Evolutionary conservation across 2,797 vertebrate genomes (phyloP), one percentile per base, ranked within the genome.

Genomic region (Micropoecilia bifurca): DNA sequence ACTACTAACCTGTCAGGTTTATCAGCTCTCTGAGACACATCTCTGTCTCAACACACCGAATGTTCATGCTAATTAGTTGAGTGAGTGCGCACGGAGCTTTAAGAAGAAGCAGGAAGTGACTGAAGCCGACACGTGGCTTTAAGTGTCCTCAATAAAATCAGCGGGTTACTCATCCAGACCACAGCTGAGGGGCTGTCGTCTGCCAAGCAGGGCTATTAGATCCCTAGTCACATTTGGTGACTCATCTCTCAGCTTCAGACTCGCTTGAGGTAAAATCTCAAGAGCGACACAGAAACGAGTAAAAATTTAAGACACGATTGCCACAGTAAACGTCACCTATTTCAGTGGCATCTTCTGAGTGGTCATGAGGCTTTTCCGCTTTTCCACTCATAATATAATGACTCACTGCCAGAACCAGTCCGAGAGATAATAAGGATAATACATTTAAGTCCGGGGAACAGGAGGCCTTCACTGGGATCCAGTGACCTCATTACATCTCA

Each of bases 401-500:
- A 91, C 87, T 91, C 88, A 75, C 22, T 9, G 75, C 84, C 84
- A 93, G 87, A 92, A 86, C 80, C 90, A 84, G 86, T 75, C 82
- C 5, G 59, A 74, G 83, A 92, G 91, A 93, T 93, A 92, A 93
- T 92, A 90, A 93, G 90, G 90, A 92, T 95, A 94, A 95, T 94
- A 83, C 83, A 78, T 94, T 93, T 91, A 93, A 93, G 89, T 88
- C 88, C 69, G 81, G 77, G 85, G 86, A 93, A 93, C 83, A 89
- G 81, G 59, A 78, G 80, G 80, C 86, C 84, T 90, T 91, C 88
- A 81, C 68, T 91, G 74, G 75, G 90, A 93, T 94, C 91, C 88
- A 86, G 94, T 94, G 92, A 92, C 93, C 94, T 95, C 93, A 94
- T 96, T 95, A 95, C 90, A 90, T 90, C 91, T 93, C 88, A 95